phyloP scores from a whole-genome alignment of 1,140 invertebrate genomes.

The Cyclargus thomasi region DNA sequence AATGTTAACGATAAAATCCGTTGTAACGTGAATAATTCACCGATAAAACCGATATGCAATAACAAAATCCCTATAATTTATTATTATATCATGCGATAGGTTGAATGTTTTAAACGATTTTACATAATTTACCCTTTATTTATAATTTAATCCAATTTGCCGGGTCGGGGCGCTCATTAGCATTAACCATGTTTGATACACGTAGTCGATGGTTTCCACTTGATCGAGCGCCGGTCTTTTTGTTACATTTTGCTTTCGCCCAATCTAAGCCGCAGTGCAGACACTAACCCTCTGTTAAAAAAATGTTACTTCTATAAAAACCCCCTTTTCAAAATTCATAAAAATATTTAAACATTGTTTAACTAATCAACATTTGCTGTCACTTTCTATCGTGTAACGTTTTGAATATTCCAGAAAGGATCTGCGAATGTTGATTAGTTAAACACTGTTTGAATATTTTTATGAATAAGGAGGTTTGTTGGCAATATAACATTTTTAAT shows the following conservation, averaged over 20 bases:
- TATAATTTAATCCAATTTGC: slow-evolving; percentile 13
- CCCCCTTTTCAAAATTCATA: no score
- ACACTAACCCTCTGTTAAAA: no score
- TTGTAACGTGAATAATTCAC: slow-evolving; percentile 22
- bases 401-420: no score
- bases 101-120: slow-evolving; percentile 17
- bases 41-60: slow-evolving; percentile 27
- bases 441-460: no score
- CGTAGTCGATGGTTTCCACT: neutral
- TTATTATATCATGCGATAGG: slow-evolving; percentile 14
- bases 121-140: slow-evolving; percentile 13
- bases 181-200: neutral
- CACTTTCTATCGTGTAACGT: no score
- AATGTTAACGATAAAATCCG: slow-evolving; percentile 26
- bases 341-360: no score
- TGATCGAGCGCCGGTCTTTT: slow-evolving; percentile 2
- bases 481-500: no score
- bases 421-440: no score
- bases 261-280: no score
- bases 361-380: no score
- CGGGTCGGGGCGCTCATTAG: neutral
- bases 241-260: neutral
- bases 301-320: neutral
- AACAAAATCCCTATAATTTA: slow-evolving; percentile 23
- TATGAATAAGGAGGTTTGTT: no score